Base-by-base conservation (phyloP, 2,888 invertebrate genomes). In the Tipula confusa region DNA sequence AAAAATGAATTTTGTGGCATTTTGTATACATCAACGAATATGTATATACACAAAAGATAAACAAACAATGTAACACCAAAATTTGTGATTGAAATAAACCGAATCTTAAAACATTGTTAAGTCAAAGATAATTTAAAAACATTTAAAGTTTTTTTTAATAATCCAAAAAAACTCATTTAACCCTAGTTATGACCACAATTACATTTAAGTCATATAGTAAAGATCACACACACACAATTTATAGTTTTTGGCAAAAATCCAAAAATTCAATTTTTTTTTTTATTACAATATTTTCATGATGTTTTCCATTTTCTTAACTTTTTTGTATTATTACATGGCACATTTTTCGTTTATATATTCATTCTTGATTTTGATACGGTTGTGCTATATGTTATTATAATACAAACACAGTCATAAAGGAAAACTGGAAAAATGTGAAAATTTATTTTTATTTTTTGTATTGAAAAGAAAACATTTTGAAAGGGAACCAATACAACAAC, bases 401-500 rank as follows among this genome's bases (percentile, higher is more conserved):
- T 15, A 15, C 15, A 7, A n/a, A 15, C n/a, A 43, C n/a, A 13
- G 4, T 43, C 43, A 24, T n/a, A 24, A 24, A 18, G 9, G 13
- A 64, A 64, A 64, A 64, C 64, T 64, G 64, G 64, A 64, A 64
- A 64, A 64, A 11, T 64, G 24, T 24, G 64, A 64, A 64, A 64
- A 64, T 64, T 64, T 18, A 24, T 24, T 33, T 33, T 33, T 33
- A 7, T 15, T 64, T 18, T 24, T n/a, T 6, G 3, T 6, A 24
- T 64, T 24, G 24, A 64, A 64, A 64, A 64, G 18, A 64, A 24
- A 24, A 11, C 24, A 64, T 64, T 64, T 64, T 9, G 64, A 64
- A 64, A 64, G 64, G 64, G 64, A 24, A 64, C 64, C 64, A 64
- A 64, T 64, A 64, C 64, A 64, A 64, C 18, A n/a, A n/a, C n/a